These are phyloP conservation scores for Pedicia rivosa DNA, from an alignment of 2,888 invertebrate species.

Conservation along the genomic window DNA sequence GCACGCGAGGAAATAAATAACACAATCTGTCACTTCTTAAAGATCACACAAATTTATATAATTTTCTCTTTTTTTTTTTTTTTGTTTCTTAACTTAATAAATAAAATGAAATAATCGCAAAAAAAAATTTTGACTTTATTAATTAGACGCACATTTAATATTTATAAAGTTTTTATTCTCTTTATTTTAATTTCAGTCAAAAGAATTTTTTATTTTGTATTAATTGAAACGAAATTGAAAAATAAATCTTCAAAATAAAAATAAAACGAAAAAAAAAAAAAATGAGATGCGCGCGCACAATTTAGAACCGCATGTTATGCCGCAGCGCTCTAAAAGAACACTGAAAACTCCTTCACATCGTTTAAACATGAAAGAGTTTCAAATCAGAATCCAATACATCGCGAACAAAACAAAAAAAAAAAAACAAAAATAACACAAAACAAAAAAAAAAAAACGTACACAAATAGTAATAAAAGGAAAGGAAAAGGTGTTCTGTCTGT, in stretches of 20 bases:
- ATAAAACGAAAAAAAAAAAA: constrained; percentile 1
- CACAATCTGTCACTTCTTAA: constrained; percentile 2
- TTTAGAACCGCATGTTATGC: constrained; percentile 4
- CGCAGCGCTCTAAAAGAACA: constrained; percentile 5
- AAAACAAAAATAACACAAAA: no score
- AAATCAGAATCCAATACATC: no score
- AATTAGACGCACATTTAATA: background rate
- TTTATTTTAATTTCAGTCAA: background rate
- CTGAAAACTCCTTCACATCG: constrained; percentile 5
- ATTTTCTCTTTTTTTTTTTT: constrained; percentile 1
- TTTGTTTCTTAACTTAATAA: constrained; percentile 2
- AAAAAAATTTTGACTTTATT: background rate
- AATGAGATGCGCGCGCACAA: background rate
- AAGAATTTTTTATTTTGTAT: constrained; percentile 1
- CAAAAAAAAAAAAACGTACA: no score
- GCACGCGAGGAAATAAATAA: constrained; percentile 2
- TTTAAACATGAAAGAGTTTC: no score
- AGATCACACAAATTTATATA: background rate
- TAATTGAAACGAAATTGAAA: constrained; percentile 1
- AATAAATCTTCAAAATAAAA: background rate
- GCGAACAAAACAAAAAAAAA: no score
- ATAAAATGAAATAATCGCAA: background rate
- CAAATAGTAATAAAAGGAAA: no score
- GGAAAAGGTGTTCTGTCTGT: no score
- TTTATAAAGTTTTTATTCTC: no score